A percentile compares a stretch with the other conserved stretches of the same genome.
Evolutionary conservation across 1,140 invertebrate genomes (phyloP).

Genomic region (Babylonia areolata): DNA sequence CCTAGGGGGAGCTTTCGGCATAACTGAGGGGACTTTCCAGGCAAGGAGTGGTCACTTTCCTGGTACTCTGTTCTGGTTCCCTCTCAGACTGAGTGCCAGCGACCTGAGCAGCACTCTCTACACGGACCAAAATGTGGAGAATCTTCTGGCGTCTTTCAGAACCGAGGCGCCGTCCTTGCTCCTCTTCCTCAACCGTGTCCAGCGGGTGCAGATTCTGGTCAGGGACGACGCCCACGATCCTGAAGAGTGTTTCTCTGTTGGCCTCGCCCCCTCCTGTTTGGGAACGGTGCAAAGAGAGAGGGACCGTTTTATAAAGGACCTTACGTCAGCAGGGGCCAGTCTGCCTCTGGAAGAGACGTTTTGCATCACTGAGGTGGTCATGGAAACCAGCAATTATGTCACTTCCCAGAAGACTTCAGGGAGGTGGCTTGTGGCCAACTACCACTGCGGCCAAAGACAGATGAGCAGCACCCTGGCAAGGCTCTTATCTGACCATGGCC

Average conservation of each 20-base stretch:
- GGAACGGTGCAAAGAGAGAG: background rate
- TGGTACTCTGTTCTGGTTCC: conserved; percentile 66
- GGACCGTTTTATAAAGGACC: background rate
- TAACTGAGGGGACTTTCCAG: conserved; percentile 22
- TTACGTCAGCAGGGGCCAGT: background rate
- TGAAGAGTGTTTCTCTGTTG: background rate
- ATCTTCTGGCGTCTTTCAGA: conserved; percentile 54
- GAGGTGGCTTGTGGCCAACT: conserved; percentile 37
- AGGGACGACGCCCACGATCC: background rate
- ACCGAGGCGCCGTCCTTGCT: conserved; percentile 47
- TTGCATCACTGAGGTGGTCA: background rate
- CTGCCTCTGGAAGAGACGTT: background rate
- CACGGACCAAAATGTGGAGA: conserved; percentile 45
- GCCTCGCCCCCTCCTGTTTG: background rate
- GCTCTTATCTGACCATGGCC: conserved; percentile 10
- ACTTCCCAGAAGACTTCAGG: background rate
- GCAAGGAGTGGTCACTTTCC: conserved; percentile 42
- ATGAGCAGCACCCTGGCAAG: background rate
- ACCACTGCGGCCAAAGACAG: conserved; percentile 26
- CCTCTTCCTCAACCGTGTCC: conserved; percentile 57
- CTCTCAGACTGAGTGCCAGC: conserved; percentile 48
- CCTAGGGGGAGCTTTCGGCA: conserved; percentile 48
- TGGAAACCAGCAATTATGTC: conserved; percentile 11
- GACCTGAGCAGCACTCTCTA: conserved; percentile 51
- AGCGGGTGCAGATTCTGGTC: conserved; percentile 16